phyloP scores from a whole-genome alignment of 1,140 invertebrate species.

The Drosophila virilis region DNA sequence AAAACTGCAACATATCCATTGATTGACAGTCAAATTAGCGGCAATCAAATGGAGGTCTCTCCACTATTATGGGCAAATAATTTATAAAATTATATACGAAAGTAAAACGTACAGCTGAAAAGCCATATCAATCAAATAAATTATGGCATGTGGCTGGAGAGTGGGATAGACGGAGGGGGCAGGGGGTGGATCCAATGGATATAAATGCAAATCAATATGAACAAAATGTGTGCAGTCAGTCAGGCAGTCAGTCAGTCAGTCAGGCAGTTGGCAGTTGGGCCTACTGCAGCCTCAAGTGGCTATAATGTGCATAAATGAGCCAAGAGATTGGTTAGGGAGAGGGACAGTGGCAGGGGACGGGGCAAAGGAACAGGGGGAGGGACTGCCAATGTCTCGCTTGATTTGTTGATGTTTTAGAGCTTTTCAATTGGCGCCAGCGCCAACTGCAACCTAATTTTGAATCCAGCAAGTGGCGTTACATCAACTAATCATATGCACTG shows the following conservation, averaged over 20 bases:
- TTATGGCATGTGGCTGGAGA: conserved; percentile 46
- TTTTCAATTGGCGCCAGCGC: conserved; percentile 64
- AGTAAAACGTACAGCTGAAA: conserved; percentile 42
- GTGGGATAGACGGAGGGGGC: background rate
- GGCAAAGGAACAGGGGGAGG: background rate
- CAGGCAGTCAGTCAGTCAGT: conserved; percentile 39
- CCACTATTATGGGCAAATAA: conserved; percentile 60
- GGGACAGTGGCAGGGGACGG: background rate
- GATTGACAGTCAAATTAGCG: conserved; percentile 82
- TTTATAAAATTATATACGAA: conserved; percentile 62
- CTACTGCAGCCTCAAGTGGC: conserved; percentile 63
- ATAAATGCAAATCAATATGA: conserved; percentile 62
- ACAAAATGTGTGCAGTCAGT: conserved; percentile 11
- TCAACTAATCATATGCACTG: conserved; percentile 71
- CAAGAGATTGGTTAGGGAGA: background rate
- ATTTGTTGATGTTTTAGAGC: conserved; percentile 47
- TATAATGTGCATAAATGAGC: conserved; percentile 66
- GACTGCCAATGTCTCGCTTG: conserved; percentile 37
- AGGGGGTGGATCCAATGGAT: conserved; percentile 40
- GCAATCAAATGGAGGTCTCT: conserved; percentile 68
- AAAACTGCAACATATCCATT: conserved; percentile 49
- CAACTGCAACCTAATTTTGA: conserved; percentile 70
- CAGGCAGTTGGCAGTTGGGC: conserved; percentile 31
- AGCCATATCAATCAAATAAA: conserved; percentile 79
- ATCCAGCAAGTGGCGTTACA: conserved; percentile 66